These are phyloP conservation scores for Ceyx erithaca DNA, from an alignment of 2,797 vertebrate genomes.

Conservation along the genomic window DNA sequence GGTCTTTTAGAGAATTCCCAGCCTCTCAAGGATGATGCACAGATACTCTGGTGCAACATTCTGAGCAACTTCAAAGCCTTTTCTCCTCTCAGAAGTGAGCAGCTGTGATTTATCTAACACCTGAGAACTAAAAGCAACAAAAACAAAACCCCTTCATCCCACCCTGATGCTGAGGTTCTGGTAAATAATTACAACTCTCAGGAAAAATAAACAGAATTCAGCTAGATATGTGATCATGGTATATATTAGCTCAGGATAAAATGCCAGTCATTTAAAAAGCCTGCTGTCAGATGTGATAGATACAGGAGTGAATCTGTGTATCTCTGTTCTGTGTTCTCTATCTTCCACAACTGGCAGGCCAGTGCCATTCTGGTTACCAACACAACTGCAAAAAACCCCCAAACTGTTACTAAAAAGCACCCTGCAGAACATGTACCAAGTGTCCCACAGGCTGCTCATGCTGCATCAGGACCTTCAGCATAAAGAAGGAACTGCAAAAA, in stretches of 20 bases:
- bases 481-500: not conserved
- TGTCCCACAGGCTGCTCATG: not conserved
- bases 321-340: too few relatives aligned
- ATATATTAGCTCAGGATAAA: not conserved
- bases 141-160: not conserved
- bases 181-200: not conserved
- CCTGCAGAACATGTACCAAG: not conserved
- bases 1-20: not conserved
- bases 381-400: not conserved
- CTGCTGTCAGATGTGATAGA: not conserved
- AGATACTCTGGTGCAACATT: not conserved
- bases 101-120: not conserved
- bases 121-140: not conserved
- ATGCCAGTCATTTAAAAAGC: not conserved
- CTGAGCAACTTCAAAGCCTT: not conserved
- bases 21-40: not conserved
- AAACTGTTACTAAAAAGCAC: not conserved
- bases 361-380: not conserved
- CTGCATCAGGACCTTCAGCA: not conserved
- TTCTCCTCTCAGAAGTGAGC: not conserved
- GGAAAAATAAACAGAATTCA: not conserved
- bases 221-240: not conserved
- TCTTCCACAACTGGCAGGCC: not conserved
- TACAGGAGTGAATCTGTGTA: not conserved
- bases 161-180: not conserved